A percentile compares a stretch with the other conserved stretches of the same genome.
phyloP scores from a whole-genome alignment of 2,888 invertebrate genomes.

The Luperina testacea region DNA sequence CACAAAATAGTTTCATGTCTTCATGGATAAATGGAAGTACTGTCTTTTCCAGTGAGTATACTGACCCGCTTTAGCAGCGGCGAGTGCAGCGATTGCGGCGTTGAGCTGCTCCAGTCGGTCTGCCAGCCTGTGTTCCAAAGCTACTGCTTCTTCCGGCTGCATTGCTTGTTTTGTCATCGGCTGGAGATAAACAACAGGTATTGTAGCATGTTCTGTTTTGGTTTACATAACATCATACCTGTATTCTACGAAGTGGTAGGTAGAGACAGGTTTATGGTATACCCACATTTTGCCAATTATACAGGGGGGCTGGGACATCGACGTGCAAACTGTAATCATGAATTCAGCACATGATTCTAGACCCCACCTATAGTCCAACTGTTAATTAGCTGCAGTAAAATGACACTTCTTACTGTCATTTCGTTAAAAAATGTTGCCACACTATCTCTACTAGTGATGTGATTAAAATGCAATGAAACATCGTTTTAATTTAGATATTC shows the following conservation, averaged over 20 bases:
- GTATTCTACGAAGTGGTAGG: not conserved
- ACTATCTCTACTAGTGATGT: too few species aligned
- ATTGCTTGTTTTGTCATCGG: conserved; percentile 43
- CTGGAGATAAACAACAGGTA: conserved; percentile 12
- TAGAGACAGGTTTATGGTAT: too few species aligned
- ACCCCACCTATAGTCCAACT: too few species aligned
- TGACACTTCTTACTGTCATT: too few species aligned
- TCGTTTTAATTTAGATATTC: too few species aligned
- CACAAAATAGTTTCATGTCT: not conserved
- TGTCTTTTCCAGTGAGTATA: not conserved
- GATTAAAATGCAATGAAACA: too few species aligned
- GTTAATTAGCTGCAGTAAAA: too few species aligned
- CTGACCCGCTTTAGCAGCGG: conserved; percentile 41
- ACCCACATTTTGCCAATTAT: too few species aligned
- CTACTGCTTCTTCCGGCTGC: conserved; percentile 43
- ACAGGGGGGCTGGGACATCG: too few species aligned
- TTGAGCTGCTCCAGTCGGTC: conserved; percentile 66
- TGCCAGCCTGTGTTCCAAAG: conserved; percentile 53
- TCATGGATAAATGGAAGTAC: not conserved
- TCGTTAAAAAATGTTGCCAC: too few species aligned
- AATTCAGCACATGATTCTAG: too few species aligned
- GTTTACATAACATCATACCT: not conserved
- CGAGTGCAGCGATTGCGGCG: conserved; percentile 70
- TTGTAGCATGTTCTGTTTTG: not conserved
- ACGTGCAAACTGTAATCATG: too few species aligned